These are phyloP conservation scores for Nibea coibor DNA, from an alignment of 2,113 vertebrate species.

Conservation along the genomic window DNA sequence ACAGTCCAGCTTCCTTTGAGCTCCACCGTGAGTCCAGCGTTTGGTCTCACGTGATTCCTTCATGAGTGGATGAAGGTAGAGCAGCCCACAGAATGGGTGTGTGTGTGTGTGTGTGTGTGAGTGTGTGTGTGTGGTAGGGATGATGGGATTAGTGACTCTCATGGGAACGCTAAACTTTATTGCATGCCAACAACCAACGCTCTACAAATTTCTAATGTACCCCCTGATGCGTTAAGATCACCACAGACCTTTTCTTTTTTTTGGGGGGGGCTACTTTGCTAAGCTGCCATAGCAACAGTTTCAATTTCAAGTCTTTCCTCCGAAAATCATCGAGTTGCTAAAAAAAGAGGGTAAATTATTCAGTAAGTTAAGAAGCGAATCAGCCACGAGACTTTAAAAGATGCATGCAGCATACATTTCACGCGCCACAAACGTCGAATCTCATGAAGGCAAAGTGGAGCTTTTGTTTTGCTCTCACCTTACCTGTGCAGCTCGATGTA, in stretches of 20 bases:
- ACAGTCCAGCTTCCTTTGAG: conserved; percentile 45
- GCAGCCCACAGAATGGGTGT: conserved; percentile 5
- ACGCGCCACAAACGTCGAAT: conserved; percentile 35
- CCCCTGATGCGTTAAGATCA: conserved; percentile 45
- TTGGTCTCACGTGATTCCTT: conserved; percentile 26
- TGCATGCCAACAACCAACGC: conserved; percentile 43
- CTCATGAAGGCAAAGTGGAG: conserved; percentile 14
- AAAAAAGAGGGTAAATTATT: conserved; percentile 37
- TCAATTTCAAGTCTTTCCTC: conserved; percentile 7
- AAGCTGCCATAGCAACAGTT: conserved; percentile 62
- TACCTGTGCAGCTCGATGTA: conserved; percentile 50
- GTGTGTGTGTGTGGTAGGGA: conserved; percentile 1
- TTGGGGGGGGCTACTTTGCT: conserved; percentile 13
- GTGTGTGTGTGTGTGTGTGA: background rate
- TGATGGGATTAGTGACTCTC: conserved; percentile 33
- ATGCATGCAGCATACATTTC: conserved; percentile 51
- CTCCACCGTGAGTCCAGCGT: conserved; percentile 45
- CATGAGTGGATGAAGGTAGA: conserved; percentile 41
- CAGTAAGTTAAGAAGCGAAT: conserved; percentile 37
- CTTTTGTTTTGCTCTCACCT: conserved; percentile 53
- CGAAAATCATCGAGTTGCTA: conserved; percentile 21
- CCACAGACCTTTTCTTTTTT: conserved; percentile 3
- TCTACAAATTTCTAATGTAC: conserved; percentile 42
- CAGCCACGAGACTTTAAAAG: conserved; percentile 44
- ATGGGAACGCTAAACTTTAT: conserved; percentile 69